A percentile compares a stretch with the other conserved stretches of the same genome.
These are phyloP conservation scores for Phrynocephalus versicolor DNA, from an alignment of 2,113 vertebrate species.

Conservation along the genomic window DNA sequence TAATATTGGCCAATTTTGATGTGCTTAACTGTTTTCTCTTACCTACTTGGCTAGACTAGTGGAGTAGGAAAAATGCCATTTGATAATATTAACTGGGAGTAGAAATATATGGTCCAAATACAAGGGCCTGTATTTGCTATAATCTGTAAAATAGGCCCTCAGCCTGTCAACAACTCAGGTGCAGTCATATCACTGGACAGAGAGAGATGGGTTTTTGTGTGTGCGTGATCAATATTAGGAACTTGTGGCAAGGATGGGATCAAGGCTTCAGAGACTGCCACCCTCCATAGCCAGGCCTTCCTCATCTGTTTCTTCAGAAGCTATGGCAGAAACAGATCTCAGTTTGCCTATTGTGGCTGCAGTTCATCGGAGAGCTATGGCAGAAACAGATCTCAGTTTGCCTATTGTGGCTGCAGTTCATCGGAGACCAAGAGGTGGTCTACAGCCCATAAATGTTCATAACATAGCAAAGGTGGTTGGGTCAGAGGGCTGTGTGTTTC, in stretches of 20 bases:
- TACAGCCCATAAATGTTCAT: too few species aligned
- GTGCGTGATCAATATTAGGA: neutral
- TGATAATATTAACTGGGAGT: neutral
- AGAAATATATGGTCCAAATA: neutral
- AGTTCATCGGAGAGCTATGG: neutral
- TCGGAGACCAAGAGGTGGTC: too few species aligned
- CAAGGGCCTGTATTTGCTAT: neutral
- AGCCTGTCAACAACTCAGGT: neutral
- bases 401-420: too few species aligned
- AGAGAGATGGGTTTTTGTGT: too few species aligned
- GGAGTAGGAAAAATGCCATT: neutral
- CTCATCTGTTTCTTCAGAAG: neutral
- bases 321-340: too few species aligned
- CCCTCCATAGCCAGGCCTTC: neutral
- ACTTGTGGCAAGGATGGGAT: too few species aligned
- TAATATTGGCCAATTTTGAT: neutral
- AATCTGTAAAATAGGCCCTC: neutral
- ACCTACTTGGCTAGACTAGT: neutral
- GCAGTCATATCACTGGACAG: too few species aligned
- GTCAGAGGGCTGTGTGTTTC: too few species aligned
- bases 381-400: too few species aligned
- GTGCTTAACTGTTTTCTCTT: neutral
- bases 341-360: too few species aligned
- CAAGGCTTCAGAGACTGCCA: too few species aligned
- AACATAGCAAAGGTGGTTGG: too few species aligned